Evolutionary conservation across 2,797 vertebrate genomes (phyloP).

Genomic region (Sebastes ruberrimus): DNA sequence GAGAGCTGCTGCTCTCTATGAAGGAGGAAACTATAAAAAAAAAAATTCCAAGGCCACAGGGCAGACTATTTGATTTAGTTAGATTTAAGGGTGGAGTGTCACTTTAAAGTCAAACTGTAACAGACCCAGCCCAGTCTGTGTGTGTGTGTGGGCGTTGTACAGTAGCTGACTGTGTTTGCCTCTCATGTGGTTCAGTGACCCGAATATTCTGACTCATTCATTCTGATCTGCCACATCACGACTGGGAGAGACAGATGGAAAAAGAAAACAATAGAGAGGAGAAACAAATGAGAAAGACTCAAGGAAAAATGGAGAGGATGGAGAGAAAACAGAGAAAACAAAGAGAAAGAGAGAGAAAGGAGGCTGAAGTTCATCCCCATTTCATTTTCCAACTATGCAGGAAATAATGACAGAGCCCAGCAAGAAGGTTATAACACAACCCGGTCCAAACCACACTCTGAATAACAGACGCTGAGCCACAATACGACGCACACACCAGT

Average conservation of each 20-base stretch:
- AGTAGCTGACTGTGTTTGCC: slow-evolving; percentile 49
- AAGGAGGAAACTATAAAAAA: background rate
- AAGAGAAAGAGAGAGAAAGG: background rate
- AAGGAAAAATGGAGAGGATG: background rate
- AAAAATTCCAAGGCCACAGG: background rate
- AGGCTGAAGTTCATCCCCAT: background rate
- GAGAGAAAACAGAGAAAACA: background rate
- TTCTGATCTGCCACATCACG: slow-evolving; percentile 42
- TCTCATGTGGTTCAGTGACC: slow-evolving; percentile 52
- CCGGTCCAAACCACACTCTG: slow-evolving; percentile 19
- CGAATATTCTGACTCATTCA: slow-evolving; percentile 57
- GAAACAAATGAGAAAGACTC: background rate
- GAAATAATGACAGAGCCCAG: slow-evolving; percentile 39
- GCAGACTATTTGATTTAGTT: background rate
- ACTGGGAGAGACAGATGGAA: background rate
- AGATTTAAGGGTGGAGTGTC: slow-evolving; percentile 14
- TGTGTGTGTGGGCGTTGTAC: slow-evolving; percentile 15
- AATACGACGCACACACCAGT: background rate
- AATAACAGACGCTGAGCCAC: slow-evolving; percentile 8
- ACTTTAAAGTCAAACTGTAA: slow-evolving; percentile 6
- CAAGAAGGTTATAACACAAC: slow-evolving; percentile 16
- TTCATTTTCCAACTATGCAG: slow-evolving; percentile 22
- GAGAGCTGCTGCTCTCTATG: background rate
- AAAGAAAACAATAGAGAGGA: background rate
- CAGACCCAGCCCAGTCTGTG: background rate